Base-by-base conservation (phyloP, 2,888 invertebrate species). In the Amblyjoppa fuscipennis region DNA sequence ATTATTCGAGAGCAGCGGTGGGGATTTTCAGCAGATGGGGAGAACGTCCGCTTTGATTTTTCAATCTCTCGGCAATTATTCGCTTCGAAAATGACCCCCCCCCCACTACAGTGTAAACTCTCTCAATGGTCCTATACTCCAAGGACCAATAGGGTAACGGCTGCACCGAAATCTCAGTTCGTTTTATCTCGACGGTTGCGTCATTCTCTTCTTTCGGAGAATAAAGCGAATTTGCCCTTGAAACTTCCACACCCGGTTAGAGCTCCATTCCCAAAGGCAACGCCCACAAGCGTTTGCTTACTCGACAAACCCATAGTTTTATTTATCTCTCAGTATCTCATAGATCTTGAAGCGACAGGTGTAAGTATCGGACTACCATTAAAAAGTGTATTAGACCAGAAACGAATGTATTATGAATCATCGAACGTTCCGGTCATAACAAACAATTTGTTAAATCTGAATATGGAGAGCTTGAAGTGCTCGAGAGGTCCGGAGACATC, bases 141-240 rank as follows among this genome's bases (percentile, higher is more conserved):
- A 20, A 25, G 56, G 20, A 20, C 25, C 25, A 41, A 11, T 41
- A 11, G 11, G 3, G 41, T 34, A 34, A 34, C 53, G 5, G n/a
- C n/a, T 1, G 25, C 56, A 25, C 20, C 56, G 56, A 20, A 56
- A 56, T 56, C 56, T 56, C 3, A 20, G 56, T 51, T 71, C 59
- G 45, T 74, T 68, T 34, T 25, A 20, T 38, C 34, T n/a, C 41
- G 38, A 28, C 51, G 34, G 16, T 81, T 81, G 25, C 81, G 74
- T 81, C 81, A 81, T 74, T 20, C 45, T 56, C 20, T 80, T 80
- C 45, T 71, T 66, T 53, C 73, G 51, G 70, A 28, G 34, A 66
- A 68, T 56, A 45, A 68, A 68, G 45, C 68, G 38, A 9, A 56
- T 51, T 20, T 41, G 79, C 64, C 79, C 81, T 81, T 81, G 81